Conservation (phyloP, 2,797 vertebrate genomes). For the Lagodon rhomboides region DNA sequence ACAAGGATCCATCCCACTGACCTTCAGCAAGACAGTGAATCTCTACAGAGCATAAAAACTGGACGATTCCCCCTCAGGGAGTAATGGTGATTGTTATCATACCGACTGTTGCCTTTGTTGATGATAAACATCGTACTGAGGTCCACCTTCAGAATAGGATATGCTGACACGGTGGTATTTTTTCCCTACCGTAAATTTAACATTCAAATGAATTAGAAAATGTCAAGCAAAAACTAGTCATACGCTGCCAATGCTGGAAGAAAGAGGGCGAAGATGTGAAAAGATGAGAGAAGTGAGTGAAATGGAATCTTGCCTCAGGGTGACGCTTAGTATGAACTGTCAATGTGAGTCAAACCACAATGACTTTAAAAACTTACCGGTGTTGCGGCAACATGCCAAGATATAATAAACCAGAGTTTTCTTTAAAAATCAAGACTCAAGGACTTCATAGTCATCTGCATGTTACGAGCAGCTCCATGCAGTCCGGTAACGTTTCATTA, state of each 20-base stretch:
- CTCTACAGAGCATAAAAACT: slow-evolving; percentile 29
- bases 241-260: not conserved
- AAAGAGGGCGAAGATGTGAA: not conserved
- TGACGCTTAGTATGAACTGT: slow-evolving; percentile 3
- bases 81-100: slow-evolving; percentile 28
- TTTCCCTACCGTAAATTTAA: not conserved
- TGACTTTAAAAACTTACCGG: not conserved
- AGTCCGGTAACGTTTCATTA: not conserved
- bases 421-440: not conserved
- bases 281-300: slow-evolving; percentile 13
- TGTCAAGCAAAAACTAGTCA: not conserved
- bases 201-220: slow-evolving; percentile 1
- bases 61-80: slow-evolving; percentile 35
- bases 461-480: not conserved
- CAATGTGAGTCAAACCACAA: not conserved
- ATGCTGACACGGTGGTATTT: not conserved
- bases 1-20: slow-evolving; percentile 57
- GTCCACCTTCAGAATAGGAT: slow-evolving; percentile 9
- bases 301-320: not conserved
- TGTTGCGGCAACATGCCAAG: not conserved
- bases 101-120: slow-evolving; percentile 32
- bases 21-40: slow-evolving; percentile 57
- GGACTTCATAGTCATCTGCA: not conserved
- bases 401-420: not conserved
- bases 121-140: slow-evolving; percentile 23